Conservation (phyloP, 2,888 invertebrate species). For the Agrilus mali region DNA sequence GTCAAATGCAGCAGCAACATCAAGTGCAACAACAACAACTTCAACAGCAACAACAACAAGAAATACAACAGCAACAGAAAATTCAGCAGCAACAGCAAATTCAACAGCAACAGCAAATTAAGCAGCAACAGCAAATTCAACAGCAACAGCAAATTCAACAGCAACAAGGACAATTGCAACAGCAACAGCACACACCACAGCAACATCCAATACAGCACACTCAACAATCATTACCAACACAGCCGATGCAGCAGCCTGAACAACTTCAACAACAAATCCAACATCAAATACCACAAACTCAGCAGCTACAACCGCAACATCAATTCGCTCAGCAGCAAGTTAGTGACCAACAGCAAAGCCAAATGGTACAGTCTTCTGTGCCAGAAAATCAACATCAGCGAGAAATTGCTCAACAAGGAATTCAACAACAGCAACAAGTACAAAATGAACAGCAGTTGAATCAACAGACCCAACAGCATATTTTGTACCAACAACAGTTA, state of each 20-base stretch:
- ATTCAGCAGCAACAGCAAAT: slow-evolving; percentile 1
- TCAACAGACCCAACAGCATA: background rate
- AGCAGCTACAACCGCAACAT: background rate
- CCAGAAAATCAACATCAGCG: background rate
- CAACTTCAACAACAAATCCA: slow-evolving; percentile 3
- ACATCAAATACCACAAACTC: background rate
- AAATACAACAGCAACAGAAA: background rate
- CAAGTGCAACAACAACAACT: slow-evolving; percentile 6
- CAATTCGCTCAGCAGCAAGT: background rate
- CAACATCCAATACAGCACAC: slow-evolving; percentile 1
- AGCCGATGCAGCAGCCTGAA: slow-evolving; percentile 1
- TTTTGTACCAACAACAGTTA: too few species aligned
- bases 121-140: background rate
- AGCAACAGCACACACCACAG: background rate
- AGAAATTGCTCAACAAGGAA: slow-evolving; percentile 1
- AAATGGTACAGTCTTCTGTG: background rate
- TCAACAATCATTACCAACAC: background rate
- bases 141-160: background rate
- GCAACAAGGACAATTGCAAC: background rate
- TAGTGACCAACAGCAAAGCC: too few species aligned
- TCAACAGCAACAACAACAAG: too few species aligned
- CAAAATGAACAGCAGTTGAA: background rate
- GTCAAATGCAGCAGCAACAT: background rate
- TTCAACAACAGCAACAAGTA: background rate
- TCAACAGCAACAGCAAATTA: slow-evolving; percentile 2